A percentile compares a stretch with the other conserved stretches of the same genome.
These are phyloP conservation scores for Vombatus ursinus DNA, from an alignment of 2,113 vertebrate genomes.

Conservation along the genomic window DNA sequence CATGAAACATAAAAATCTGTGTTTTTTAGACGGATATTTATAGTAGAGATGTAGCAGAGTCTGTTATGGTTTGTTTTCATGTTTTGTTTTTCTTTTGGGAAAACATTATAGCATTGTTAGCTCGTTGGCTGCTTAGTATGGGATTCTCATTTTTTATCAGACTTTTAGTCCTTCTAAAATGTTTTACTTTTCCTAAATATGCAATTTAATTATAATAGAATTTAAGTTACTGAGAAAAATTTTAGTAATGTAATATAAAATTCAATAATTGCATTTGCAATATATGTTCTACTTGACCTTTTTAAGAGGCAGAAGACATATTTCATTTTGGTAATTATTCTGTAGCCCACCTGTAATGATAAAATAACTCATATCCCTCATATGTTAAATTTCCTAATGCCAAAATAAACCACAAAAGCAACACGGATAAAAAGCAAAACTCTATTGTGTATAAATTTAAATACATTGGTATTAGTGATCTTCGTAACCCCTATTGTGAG, in stretches of 20 bases:
- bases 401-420: neutral
- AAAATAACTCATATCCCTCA: neutral
- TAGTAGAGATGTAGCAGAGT: neutral
- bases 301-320: neutral
- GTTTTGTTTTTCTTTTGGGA: neutral
- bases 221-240: neutral
- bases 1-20: neutral
- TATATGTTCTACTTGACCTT: neutral
- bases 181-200: neutral
- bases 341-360: no score
- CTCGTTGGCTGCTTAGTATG: neutral
- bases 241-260: neutral
- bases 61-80: neutral
- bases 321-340: neutral
- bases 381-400: neutral
- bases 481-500: neutral
- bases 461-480: neutral
- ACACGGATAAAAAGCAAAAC: neutral
- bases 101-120: neutral
- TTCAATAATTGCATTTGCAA: neutral
- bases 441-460: neutral
- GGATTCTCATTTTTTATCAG: neutral
- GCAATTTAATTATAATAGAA: neutral
- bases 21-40: neutral
- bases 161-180: no score